Evolutionary conservation across 1,140 invertebrate species (phyloP).

Genomic region (Odontomachus brunneus): DNA sequence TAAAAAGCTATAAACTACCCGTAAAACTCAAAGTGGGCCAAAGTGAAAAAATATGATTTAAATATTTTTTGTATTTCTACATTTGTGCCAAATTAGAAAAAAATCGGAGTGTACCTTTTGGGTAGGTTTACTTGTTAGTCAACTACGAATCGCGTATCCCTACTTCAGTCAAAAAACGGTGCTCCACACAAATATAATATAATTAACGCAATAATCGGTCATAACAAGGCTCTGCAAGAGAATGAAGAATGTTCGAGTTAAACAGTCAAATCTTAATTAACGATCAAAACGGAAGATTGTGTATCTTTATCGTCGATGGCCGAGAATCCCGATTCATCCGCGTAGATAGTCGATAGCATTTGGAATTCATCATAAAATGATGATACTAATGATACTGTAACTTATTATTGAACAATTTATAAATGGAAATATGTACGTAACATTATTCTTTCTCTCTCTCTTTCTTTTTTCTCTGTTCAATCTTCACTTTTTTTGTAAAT

Average conservation of each 20-base stretch:
- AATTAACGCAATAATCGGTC: conserved; percentile 3
- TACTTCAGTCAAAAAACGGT: background rate
- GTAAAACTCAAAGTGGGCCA: too few species aligned
- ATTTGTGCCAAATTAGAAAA: too few species aligned
- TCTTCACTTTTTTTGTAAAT: background rate
- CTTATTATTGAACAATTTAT: conserved; percentile 1
- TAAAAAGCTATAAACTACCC: too few species aligned
- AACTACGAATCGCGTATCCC: conserved; percentile 15
- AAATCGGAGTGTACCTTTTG: too few species aligned
- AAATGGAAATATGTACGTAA: background rate
- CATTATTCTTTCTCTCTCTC: too few species aligned
- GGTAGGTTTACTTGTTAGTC: too few species aligned
- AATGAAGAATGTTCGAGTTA: too few species aligned
- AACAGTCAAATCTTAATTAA: background rate
- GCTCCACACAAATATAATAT: conserved; percentile 28
- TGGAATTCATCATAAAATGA: conserved; percentile 24
- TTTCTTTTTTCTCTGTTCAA: background rate
- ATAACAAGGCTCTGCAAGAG: conserved; percentile 19
- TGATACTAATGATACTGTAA: background rate
- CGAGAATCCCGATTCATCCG: conserved; percentile 3
- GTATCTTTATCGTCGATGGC: background rate
- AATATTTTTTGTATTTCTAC: too few species aligned
- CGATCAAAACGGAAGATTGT: background rate
- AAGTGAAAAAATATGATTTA: too few species aligned
- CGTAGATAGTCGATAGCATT: background rate